Evolutionary conservation across 2,113 vertebrate species (phyloP), one percentile per base, ranked within the genome.

Genomic region (Hucho hucho): DNA sequence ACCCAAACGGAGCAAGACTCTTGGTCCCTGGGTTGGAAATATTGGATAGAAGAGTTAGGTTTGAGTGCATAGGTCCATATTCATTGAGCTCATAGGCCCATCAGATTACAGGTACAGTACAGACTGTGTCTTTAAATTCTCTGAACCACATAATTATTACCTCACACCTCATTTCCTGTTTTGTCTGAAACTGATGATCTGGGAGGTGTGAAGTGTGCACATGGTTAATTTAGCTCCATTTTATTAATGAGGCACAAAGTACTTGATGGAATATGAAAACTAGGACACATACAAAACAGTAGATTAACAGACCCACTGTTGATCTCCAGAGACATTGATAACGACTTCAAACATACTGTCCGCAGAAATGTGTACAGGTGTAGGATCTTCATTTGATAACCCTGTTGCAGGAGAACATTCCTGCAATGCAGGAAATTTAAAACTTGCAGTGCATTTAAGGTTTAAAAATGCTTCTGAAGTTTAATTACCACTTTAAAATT

Each of bases 211-310:
- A 73, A 64, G 70, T 49, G 70, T 75, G n/a, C 37, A 56, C 4
- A 7, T 12, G 25, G 22, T 73, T 80, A 79, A 85, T 86, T 87
- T 76, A 76, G 43, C 78, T 20, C 56, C 77, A n/a, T 77, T 76
- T 70, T 63, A 79, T 70, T 88, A 87, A 88, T 83, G 83, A 83
- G 82, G 79, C 46, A n/a, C 28, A n/a, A 66, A 64, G 12, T 77
- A 7, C 75, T 4, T 53, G 65, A 0, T 18, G 73, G 61, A 68
- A 59, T 46, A 64, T 65, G 64, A 64, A 73, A 72, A 75, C 67
- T 0, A 18, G 6, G 47, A 78, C 25, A 18, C 63, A 29, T 28
- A 59, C 66, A 16, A 77, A 26, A 63, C 47, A 61, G 26, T 0
- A 28, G 14, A 78, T 64, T 83, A 24, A 69, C 32, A 46, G 5